Evolutionary conservation across 2,113 vertebrate genomes (phyloP).

Genomic region (Lasiurus cinereus): DNA sequence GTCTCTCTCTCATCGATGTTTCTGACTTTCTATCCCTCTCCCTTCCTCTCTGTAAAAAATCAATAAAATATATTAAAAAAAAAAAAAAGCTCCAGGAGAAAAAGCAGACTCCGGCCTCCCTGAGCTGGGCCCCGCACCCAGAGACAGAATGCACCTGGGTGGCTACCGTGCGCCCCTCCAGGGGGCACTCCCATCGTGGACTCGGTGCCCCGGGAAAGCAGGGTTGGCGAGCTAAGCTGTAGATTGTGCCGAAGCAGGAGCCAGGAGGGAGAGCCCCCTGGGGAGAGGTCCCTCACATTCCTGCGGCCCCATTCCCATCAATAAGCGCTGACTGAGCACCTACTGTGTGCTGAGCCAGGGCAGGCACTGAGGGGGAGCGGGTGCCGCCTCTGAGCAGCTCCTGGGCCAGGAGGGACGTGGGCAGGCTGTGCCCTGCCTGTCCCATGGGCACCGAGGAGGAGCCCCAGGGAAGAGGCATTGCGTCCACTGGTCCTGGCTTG

Average conservation of each 20-base stretch:
- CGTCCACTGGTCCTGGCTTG: background rate
- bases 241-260: background rate
- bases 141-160: background rate
- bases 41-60: no score
- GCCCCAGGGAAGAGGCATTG: accelerated
- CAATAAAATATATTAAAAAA: no score
- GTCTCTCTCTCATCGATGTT: no score
- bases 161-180: background rate
- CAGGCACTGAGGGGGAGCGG: no score
- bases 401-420: background rate
- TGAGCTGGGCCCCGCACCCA: background rate
- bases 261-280: background rate
- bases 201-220: background rate
- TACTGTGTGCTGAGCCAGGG: background rate
- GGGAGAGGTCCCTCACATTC: background rate
- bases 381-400: background rate
- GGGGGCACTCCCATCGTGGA: accelerated
- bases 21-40: no score
- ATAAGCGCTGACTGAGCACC: background rate
- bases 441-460: background rate
- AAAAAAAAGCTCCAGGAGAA: no score
- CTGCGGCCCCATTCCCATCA: background rate
- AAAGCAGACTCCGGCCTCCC: background rate
- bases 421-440: background rate
- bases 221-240: background rate